A percentile compares a stretch with the other conserved stretches of the same genome.
Evolutionary conservation across 2,797 vertebrate species (phyloP).

Genomic region (Cynodonichthys magdalenae): DNA sequence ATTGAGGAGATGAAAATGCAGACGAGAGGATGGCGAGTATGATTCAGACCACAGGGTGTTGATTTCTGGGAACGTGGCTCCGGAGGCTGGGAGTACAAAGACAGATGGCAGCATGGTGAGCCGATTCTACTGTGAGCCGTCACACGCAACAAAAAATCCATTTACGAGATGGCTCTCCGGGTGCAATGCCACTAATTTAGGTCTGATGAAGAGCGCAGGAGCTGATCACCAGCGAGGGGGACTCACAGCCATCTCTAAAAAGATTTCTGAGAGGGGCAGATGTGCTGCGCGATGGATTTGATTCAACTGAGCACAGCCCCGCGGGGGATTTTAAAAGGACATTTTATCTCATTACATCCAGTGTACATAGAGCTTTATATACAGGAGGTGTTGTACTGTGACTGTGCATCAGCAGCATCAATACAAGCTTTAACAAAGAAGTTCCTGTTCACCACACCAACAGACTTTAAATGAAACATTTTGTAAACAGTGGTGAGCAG

Average conservation of each 20-base stretch:
- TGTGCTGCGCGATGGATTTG: conserved; percentile 53
- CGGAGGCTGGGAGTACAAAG: conserved; percentile 56
- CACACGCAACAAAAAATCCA: conserved; percentile 68
- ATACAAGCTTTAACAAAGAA: conserved; percentile 1
- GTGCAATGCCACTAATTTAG: conserved; percentile 67
- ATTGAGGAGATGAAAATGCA: conserved; percentile 17
- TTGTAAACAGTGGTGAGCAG: neutral
- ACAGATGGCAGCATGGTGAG: conserved; percentile 68
- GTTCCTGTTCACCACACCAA: neutral
- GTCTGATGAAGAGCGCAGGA: conserved; percentile 68
- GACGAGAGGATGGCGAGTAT: conserved; percentile 46
- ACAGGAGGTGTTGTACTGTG: conserved; percentile 4
- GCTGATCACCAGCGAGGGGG: conserved; percentile 46
- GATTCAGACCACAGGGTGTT: conserved; percentile 64
- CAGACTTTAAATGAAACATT: neutral
- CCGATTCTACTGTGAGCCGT: conserved; percentile 51
- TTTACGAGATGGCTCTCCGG: conserved; percentile 66
- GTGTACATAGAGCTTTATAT: conserved; percentile 18
- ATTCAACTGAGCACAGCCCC: conserved; percentile 43
- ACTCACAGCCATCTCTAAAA: conserved; percentile 61
- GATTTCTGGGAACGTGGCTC: conserved; percentile 69
- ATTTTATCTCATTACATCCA: conserved; percentile 48
- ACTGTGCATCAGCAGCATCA: conserved; percentile 7
- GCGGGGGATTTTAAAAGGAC: conserved; percentile 44
- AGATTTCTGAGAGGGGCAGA: conserved; percentile 65